Base-by-base conservation (phyloP, 2,113 vertebrate genomes). In the Riparia riparia region DNA sequence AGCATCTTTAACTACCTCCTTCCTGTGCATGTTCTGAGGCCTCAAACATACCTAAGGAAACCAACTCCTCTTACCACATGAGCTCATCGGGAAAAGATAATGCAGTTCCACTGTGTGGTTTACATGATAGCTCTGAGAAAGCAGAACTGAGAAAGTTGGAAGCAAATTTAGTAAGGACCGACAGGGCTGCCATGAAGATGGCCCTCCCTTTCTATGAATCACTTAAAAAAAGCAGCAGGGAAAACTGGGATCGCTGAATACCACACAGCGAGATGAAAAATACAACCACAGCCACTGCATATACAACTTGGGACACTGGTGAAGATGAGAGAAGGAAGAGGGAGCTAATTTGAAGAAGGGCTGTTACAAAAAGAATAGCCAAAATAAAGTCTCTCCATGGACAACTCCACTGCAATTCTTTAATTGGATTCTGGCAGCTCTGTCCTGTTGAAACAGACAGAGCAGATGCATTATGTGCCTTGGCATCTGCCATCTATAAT, bases 401-500 rank as follows among this genome's bases (percentile, higher is more conserved):
- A 86, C 80, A 95, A 86, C 90, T 78, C 72, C 69, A 72, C 64
- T 89, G 88, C 61, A 78, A 82, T 92, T 96, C 90, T 90, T 95
- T 86, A 93, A 95, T 51, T 89, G 85, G 44, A n/a, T 89, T 83
- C 93, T 96, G 96, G 96, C 90, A 96, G 13, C 69, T 86, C 69
- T 44, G 22, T 20, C 22, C 82, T 78, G 77, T 87, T 89, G 34
- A 81, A 91, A 65, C n/a, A 94, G 86, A 91, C 49, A 57, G 28
- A 88, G 69, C 63, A 94, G 88, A 86, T 51, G 76, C 72, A 81
- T 93, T 69, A 78, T 94, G 89, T 93, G 80, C 90, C 70, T 92
- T 96, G 92, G 96, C 93, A 94, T 89, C 92, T 68, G 82, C 70
- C 95, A 90, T 81, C 96, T 96, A 78, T 90, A 93, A 96, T 94